Conservation (phyloP, 2,113 vertebrate genomes). For the Gobius niger region DNA sequence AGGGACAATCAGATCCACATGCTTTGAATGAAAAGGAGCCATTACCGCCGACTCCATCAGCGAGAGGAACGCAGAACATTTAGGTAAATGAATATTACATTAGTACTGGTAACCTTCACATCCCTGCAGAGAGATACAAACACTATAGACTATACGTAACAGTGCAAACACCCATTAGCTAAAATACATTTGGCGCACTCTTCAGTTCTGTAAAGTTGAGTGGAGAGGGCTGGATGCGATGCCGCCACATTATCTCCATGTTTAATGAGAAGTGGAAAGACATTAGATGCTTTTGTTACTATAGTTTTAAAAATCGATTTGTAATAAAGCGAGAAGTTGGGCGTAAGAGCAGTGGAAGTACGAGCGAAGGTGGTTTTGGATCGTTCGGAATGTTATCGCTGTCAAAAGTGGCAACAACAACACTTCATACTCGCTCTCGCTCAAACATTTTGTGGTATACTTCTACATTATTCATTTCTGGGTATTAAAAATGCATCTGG, state of each 20-base stretch:
- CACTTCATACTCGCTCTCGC: no score
- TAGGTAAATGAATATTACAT: conserved; percentile 1
- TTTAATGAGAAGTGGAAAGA: background rate
- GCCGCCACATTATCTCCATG: background rate
- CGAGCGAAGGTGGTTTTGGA: no score
- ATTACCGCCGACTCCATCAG: conserved; percentile 14
- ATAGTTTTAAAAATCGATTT: background rate
- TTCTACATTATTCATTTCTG: no score
- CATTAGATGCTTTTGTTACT: background rate
- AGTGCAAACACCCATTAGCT: background rate
- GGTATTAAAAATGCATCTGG: background rate
- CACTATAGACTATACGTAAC: background rate
- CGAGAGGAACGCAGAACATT: conserved; percentile 8
- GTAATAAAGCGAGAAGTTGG: background rate
- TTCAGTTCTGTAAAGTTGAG: background rate
- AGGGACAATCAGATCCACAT: conserved; percentile 25
- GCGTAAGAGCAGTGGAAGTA: no score
- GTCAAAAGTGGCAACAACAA: no score
- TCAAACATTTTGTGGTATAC: no score
- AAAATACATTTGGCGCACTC: background rate
- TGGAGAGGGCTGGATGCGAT: background rate
- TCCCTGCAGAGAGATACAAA: background rate
- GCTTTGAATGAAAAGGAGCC: conserved; percentile 21
- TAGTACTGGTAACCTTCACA: conserved; percentile 1
- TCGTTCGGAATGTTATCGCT: no score